phyloP scores from a whole-genome alignment of 2,888 invertebrate species.

The Hololepta plana region DNA sequence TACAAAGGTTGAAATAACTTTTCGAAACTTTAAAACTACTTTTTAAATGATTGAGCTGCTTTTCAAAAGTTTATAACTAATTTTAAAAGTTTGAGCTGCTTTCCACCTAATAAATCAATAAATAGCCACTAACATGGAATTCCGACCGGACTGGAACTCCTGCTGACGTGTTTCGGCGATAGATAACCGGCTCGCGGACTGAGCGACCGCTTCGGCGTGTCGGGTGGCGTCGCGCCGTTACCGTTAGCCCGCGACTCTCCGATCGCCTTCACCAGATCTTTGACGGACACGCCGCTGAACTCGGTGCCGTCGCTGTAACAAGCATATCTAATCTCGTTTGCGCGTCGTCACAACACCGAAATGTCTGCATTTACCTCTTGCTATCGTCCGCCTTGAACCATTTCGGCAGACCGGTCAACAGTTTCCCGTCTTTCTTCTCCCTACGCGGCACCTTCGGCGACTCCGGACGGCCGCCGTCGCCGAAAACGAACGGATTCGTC shows the following conservation, averaged over 20 bases:
- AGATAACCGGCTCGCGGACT: slow-evolving; percentile 28
- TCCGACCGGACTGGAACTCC: slow-evolving; percentile 40
- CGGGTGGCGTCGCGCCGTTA: slow-evolving; percentile 53
- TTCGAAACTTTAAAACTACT: too few species aligned
- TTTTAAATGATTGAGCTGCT: too few species aligned
- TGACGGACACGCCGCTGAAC: slow-evolving; percentile 45
- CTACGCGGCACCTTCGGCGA: slow-evolving; percentile 22
- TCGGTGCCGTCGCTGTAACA: slow-evolving; percentile 30
- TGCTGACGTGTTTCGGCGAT: slow-evolving; percentile 32
- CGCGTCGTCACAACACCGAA: too few species aligned
- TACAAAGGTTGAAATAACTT: too few species aligned
- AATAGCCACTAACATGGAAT: slow-evolving; percentile 42
- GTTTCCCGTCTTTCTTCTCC: slow-evolving; percentile 26
- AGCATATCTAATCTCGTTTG: too few species aligned
- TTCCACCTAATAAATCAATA: too few species aligned
- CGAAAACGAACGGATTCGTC: slow-evolving; percentile 29
- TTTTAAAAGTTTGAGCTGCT: too few species aligned
- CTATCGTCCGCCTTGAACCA: slow-evolving; percentile 36
- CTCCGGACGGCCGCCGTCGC: slow-evolving; percentile 19
- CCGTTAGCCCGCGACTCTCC: slow-evolving; percentile 63
- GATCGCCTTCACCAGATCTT: slow-evolving; percentile 54
- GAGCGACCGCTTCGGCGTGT: slow-evolving; percentile 39
- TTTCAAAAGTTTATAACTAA: too few species aligned
- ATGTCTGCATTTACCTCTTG: slow-evolving; percentile 17
- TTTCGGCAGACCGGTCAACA: slow-evolving; percentile 35